These are phyloP conservation scores for Sericinus montela DNA, from an alignment of 2,888 invertebrate species.

Conservation along the genomic window DNA sequence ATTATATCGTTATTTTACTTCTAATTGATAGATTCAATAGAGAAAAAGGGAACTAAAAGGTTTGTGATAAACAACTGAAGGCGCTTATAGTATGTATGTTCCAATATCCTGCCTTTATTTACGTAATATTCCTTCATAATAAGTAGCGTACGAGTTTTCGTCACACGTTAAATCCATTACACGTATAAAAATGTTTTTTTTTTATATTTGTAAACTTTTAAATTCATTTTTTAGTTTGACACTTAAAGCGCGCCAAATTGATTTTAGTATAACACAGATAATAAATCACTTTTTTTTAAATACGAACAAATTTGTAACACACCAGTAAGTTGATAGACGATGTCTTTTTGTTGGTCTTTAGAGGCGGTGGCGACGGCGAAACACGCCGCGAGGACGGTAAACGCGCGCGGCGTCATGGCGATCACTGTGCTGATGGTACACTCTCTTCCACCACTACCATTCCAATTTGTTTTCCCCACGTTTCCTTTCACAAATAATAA, in stretches of 20 bases:
- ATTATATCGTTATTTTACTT: too few relatives aligned
- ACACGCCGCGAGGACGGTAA: constrained; percentile 19
- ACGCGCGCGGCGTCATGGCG: constrained; percentile 28
- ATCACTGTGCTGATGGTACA: constrained; percentile 21
- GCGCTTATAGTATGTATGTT: too few relatives aligned
- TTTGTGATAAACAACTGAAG: too few relatives aligned
- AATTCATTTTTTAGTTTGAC: too few relatives aligned
- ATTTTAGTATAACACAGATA: neutral
- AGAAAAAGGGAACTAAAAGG: too few relatives aligned
- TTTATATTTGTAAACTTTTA: too few relatives aligned
- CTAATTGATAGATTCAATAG: too few relatives aligned
- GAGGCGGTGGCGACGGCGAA: constrained; percentile 16
- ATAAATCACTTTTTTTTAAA: neutral
- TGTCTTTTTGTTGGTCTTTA: constrained; percentile 5
- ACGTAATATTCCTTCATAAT: too few relatives aligned
- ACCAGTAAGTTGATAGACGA: constrained; percentile 17
- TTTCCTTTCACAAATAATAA: constrained; percentile 18
- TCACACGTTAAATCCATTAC: too few relatives aligned
- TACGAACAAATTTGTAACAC: neutral
- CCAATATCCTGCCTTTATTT: too few relatives aligned
- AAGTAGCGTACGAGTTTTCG: too few relatives aligned
- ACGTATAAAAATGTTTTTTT: too few relatives aligned
- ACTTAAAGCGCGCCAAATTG: constrained; percentile 5
- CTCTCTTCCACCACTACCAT: constrained; percentile 6
- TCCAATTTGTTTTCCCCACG: neutral